Evolutionary conservation across 2,113 vertebrate genomes (phyloP), one percentile per base, ranked within the genome.

Genomic region (Suncus etruscus): DNA sequence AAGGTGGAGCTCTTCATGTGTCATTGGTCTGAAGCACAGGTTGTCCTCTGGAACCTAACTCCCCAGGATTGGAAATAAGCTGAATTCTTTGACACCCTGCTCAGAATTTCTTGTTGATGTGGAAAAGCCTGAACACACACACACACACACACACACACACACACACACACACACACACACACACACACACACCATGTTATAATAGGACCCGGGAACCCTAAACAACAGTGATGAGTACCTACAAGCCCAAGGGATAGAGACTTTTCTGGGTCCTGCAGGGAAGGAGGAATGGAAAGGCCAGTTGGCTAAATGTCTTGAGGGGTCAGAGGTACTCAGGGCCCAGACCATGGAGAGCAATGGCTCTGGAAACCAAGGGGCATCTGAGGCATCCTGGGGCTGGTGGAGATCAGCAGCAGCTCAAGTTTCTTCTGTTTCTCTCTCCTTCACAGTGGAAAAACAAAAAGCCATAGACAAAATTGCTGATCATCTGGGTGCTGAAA

Each of bases 261-360:
- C 8, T 24, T n/a, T 29, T 48, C n/a, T 14, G 12, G 16, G 50
- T 31, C 51, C 63, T 69, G 20, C 8, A 51, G 31, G n/a, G 8
- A 8, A 0, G 10, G 39, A 50, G 20, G 32, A 39, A 22, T 0
- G 3, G 54, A 0, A 2, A 18, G 14, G 0, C 9, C 31, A 8
- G 31, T 1, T 6, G 29, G 63, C 32, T 39, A 73, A 69, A 11
- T 45, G 66, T 18, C 68, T n/a, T 39, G 65, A 1, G 8, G 1
- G 15, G 31, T 6, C 3, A 2, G 72, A 31, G 45, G 29, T 4
- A 63, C 32, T 82, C 16, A 32, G 54, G 22, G 16, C 11, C 27
- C 6, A 39, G 31, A 48, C 32, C 78, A 16, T 32, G 29, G 31
- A 6, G 51, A 22, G 1, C 27, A 29, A 25, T 4, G 11, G 45